These are phyloP conservation scores for Balearica regulorum DNA, from an alignment of 2,797 vertebrate species.

Conservation along the genomic window DNA sequence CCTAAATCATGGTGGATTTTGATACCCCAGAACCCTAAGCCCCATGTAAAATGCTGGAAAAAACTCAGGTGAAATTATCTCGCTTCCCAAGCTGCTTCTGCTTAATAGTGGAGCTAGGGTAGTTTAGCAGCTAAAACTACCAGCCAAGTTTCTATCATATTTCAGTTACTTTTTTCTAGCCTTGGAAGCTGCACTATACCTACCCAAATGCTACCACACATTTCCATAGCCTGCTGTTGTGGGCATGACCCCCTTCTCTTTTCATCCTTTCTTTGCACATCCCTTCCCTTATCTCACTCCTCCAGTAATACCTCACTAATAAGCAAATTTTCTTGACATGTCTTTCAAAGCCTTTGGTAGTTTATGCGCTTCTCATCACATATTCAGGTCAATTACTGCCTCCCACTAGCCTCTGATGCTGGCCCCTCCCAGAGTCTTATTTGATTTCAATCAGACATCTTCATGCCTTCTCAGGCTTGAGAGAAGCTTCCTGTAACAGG, in stretches of 20 bases:
- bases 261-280: neutral
- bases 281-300: neutral
- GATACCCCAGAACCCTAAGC: neutral
- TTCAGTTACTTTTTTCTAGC: neutral
- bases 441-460: neutral
- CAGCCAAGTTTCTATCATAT: neutral
- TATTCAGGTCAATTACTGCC: constrained; percentile 24
- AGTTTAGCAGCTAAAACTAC: neutral
- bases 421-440: neutral
- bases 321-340: neutral
- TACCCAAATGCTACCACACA: neutral
- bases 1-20: neutral
- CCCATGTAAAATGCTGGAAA: neutral
- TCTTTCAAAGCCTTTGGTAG: neutral
- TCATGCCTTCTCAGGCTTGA: neutral
- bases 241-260: neutral
- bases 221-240: neutral
- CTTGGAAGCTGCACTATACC: neutral
- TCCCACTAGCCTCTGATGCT: neutral
- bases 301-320: neutral
- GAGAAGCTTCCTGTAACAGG: neutral
- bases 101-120: neutral
- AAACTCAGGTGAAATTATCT: neutral
- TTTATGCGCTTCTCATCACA: neutral
- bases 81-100: neutral